These are phyloP conservation scores for Limnothrissa miodon DNA, from an alignment of 2,113 vertebrate genomes.

Conservation along the genomic window DNA sequence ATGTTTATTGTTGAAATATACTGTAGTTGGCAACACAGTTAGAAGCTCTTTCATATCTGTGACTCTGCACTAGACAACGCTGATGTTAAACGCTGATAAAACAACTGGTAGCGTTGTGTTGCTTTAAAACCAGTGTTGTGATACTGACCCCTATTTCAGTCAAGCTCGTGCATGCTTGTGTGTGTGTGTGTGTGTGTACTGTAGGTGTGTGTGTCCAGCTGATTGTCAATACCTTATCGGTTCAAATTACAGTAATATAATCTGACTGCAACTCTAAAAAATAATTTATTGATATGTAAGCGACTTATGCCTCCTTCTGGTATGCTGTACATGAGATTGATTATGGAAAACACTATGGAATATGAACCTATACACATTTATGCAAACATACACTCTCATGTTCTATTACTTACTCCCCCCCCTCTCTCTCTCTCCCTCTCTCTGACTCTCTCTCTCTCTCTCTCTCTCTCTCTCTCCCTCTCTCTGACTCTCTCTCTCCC, in stretches of 20 bases:
- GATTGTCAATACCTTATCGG: not conserved
- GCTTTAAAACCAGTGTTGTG: not conserved
- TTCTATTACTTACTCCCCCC: too few relatives aligned
- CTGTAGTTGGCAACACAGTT: too few relatives aligned
- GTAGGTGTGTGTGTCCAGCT: not conserved
- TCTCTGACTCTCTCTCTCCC: conserved; percentile 20
- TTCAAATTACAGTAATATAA: not conserved
- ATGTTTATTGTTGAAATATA: too few relatives aligned
- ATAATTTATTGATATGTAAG: conserved; percentile 60
- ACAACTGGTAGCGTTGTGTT: too few relatives aligned
- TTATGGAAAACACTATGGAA: conserved; percentile 35
- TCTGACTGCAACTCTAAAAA: conserved; percentile 36
- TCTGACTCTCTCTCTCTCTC: too few relatives aligned
- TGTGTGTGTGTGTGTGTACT: not conserved
- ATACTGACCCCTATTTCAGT: not conserved
- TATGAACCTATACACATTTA: conserved; percentile 26
- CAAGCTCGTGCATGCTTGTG: not conserved
- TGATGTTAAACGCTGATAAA: too few relatives aligned
- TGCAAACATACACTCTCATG: conserved; percentile 20
- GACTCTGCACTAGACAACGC: too few relatives aligned
- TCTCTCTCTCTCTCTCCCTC: conserved; percentile 28
- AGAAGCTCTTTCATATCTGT: too few relatives aligned
- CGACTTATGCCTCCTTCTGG: conserved; percentile 53
- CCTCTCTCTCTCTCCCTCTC: too few relatives aligned
- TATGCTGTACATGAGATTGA: conserved; percentile 45